Conservation (phyloP, 2,797 vertebrate species). For the Protonibea diacanthus region DNA sequence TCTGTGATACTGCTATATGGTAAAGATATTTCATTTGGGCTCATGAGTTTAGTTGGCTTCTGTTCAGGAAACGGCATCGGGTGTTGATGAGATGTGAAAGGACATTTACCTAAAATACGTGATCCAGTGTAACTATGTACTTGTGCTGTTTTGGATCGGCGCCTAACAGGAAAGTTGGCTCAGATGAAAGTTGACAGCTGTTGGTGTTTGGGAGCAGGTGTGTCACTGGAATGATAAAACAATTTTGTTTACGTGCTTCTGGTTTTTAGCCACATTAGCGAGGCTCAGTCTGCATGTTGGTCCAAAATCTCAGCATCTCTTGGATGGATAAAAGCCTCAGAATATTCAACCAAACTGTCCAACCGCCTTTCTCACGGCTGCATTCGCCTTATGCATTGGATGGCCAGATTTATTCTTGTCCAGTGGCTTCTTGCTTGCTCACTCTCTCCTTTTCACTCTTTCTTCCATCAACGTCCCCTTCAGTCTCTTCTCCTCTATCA, state of each 20-base stretch:
- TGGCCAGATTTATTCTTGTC: too few species aligned
- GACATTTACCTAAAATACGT: slow-evolving; percentile 29
- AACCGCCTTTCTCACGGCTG: too few species aligned
- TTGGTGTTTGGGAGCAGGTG: slow-evolving; percentile 47
- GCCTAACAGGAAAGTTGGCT: slow-evolving; percentile 65
- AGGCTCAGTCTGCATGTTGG: neutral
- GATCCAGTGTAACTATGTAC: slow-evolving; percentile 27
- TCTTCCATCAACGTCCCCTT: too few species aligned
- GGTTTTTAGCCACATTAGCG: slow-evolving; percentile 13
- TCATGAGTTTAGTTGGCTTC: slow-evolving; percentile 50
- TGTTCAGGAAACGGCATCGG: slow-evolving; percentile 15
- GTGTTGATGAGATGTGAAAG: slow-evolving; percentile 12
- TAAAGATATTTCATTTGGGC: slow-evolving; percentile 48
- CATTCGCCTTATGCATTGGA: neutral
- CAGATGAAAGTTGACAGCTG: slow-evolving; percentile 30
- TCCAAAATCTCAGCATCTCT: neutral
- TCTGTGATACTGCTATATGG: slow-evolving; percentile 42
- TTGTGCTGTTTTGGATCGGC: slow-evolving; percentile 43
- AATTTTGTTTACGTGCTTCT: neutral
- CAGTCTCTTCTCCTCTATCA: too few species aligned
- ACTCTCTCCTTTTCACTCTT: too few species aligned
- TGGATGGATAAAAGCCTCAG: neutral
- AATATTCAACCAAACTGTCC: neutral
- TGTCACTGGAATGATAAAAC: slow-evolving; percentile 7
- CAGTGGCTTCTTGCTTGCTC: too few species aligned